Percentiles rank a stretch among this genome's conserved stretches.
phyloP scores from a whole-genome alignment of 2,888 invertebrate species.

The Hipparchia sbordonii region DNA sequence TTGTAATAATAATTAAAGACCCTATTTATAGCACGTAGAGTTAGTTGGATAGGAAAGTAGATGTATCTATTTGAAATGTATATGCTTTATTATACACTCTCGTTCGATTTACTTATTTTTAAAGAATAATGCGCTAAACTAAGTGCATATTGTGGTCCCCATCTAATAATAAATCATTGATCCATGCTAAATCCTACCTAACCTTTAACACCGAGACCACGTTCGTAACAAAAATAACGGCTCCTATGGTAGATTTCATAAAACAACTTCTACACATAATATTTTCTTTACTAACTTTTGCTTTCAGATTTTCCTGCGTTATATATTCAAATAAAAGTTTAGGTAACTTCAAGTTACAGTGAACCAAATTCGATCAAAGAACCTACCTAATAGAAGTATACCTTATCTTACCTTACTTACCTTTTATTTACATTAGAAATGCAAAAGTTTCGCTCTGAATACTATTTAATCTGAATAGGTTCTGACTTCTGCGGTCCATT shows the following conservation, averaged over 20 bases:
- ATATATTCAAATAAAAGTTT: no score
- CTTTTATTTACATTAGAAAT: no score
- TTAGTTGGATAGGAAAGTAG: slow-evolving; percentile 26
- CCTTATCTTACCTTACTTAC: no score
- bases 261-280: slow-evolving; percentile 18
- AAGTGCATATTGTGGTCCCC: slow-evolving; percentile 61
- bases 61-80: slow-evolving; percentile 52
- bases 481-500: no score
- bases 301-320: neutral
- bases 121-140: slow-evolving; percentile 68
- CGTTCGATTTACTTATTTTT: slow-evolving; percentile 62
- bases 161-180: slow-evolving; percentile 73
- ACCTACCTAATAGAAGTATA: no score
- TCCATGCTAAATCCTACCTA: slow-evolving; percentile 46
- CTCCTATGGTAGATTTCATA: slow-evolving; percentile 27
- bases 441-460: no score
- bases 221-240: slow-evolving; percentile 35
- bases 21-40: neutral
- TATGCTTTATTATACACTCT: slow-evolving; percentile 49
- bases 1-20: no score
- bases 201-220: slow-evolving; percentile 31
- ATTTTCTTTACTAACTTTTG: neutral
- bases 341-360: no score
- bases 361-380: no score
- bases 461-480: no score